A percentile compares a stretch with the other conserved stretches of the same genome.
phyloP scores from a whole-genome alignment of 2,797 vertebrate species.

The Chromobotia macracanthus region DNA sequence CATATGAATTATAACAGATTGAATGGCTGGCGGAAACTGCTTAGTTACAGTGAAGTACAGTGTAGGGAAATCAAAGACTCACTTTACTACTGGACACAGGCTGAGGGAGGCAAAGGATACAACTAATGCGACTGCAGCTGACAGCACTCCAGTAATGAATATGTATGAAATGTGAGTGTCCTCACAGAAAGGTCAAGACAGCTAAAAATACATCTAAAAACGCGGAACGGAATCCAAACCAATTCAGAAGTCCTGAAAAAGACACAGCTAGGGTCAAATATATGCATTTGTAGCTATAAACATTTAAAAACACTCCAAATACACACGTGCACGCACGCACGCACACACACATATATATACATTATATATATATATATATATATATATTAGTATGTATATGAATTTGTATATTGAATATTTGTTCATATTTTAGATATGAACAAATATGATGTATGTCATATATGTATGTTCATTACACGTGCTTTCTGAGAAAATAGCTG shows the following conservation, averaged over 20 bases:
- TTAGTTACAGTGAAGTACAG: slow-evolving; percentile 1
- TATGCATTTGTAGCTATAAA: not conserved
- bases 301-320: not conserved
- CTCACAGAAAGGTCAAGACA: not conserved
- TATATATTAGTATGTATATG: too few species aligned
- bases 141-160: slow-evolving; percentile 1
- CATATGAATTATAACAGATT: slow-evolving; percentile 14
- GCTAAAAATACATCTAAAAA: not conserved
- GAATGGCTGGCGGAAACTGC: slow-evolving; percentile 7
- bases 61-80: not conserved
- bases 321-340: too few species aligned
- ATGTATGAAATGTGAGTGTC: not conserved
- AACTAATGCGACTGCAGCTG: not conserved
- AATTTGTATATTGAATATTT: too few species aligned
- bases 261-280: not conserved
- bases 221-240: not conserved
- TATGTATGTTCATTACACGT: too few species aligned
- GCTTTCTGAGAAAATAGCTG: too few species aligned
- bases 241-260: not conserved
- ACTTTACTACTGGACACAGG: not conserved
- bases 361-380: too few species aligned
- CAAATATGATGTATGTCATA: too few species aligned
- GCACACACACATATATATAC: too few species aligned
- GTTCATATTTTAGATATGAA: too few species aligned
- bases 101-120: not conserved